phyloP scores from a whole-genome alignment of 2,797 vertebrate species.

The Poeciliopsis gracilis region DNA sequence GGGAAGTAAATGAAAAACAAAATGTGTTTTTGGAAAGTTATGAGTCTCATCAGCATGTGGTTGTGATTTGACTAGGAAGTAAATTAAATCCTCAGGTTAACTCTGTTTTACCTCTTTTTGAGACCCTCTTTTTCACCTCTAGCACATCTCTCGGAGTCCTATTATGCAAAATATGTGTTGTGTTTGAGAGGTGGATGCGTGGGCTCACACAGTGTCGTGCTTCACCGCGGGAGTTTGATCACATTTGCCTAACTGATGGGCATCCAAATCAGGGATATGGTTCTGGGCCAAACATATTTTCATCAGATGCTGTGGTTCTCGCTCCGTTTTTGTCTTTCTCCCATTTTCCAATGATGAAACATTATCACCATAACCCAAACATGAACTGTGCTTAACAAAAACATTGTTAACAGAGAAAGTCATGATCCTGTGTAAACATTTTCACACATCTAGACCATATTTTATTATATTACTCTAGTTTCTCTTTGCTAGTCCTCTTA shows the following conservation, averaged over 20 bases:
- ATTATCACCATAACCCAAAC: conserved; percentile 35
- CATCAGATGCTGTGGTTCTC: conserved; percentile 57
- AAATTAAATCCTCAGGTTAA: conserved; percentile 73
- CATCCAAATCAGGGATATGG: conserved; percentile 45
- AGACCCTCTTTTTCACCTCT: conserved; percentile 15
- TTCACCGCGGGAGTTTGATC: conserved; percentile 55
- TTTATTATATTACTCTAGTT: conserved; percentile 34
- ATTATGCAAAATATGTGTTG: conserved; percentile 43
- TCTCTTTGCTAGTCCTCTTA: conserved; percentile 24
- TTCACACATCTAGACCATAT: conserved; percentile 15
- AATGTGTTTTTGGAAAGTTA: conserved; percentile 37
- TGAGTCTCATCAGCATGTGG: conserved; percentile 67
- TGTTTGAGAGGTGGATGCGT: conserved; percentile 22
- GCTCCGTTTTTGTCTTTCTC: conserved; percentile 26
- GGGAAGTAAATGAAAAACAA: conserved; percentile 45
- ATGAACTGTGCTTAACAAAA: conserved; percentile 27
- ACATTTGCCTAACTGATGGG: conserved; percentile 54
- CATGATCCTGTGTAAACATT: conserved; percentile 22
- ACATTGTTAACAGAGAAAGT: conserved; percentile 24
- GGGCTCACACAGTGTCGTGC: conserved; percentile 33
- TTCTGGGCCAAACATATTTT: conserved; percentile 62
- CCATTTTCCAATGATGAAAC: conserved; percentile 27
- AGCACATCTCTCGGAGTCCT: conserved; percentile 27
- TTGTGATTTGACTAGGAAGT: conserved; percentile 68
- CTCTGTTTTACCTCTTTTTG: conserved; percentile 36